phyloP scores from a whole-genome alignment of 2,797 vertebrate genomes.

The Ctenopoma multispine region DNA sequence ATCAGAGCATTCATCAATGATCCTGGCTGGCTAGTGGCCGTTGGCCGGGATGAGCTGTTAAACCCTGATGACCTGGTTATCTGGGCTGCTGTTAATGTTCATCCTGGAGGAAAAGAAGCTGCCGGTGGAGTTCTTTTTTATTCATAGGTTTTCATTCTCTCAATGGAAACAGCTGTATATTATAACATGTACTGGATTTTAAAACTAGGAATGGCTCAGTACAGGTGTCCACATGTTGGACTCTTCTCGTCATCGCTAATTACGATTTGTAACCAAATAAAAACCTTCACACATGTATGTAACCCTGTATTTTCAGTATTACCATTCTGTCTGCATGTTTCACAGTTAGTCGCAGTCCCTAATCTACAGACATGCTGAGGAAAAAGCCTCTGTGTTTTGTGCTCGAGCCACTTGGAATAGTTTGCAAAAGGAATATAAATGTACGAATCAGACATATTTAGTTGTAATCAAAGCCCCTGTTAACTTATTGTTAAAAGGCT shows the following conservation, averaged over 20 bases:
- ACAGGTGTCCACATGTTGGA: background rate
- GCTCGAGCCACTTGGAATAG: background rate
- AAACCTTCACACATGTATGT: conserved; percentile 10
- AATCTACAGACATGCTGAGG: too few relatives aligned
- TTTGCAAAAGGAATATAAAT: background rate
- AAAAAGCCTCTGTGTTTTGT: background rate
- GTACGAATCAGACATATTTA: too few relatives aligned
- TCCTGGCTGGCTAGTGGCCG: conserved; percentile 25
- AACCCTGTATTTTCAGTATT: background rate
- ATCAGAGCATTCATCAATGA: conserved; percentile 63
- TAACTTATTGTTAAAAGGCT: background rate
- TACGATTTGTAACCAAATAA: background rate
- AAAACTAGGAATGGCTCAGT: too few relatives aligned
- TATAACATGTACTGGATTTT: background rate
- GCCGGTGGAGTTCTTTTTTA: background rate
- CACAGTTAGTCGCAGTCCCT: background rate
- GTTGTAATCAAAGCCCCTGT: background rate
- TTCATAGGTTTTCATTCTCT: background rate
- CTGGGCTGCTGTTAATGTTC: conserved; percentile 48
- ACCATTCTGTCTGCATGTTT: too few relatives aligned
- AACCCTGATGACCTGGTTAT: conserved; percentile 58
- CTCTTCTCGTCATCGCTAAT: background rate
- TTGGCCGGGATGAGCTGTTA: conserved; percentile 47
- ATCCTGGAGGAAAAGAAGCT: conserved; percentile 27
- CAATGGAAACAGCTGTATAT: background rate